Evolutionary conservation across 2,113 vertebrate genomes (phyloP).

Genomic region (Pyrgilauda ruficollis): DNA sequence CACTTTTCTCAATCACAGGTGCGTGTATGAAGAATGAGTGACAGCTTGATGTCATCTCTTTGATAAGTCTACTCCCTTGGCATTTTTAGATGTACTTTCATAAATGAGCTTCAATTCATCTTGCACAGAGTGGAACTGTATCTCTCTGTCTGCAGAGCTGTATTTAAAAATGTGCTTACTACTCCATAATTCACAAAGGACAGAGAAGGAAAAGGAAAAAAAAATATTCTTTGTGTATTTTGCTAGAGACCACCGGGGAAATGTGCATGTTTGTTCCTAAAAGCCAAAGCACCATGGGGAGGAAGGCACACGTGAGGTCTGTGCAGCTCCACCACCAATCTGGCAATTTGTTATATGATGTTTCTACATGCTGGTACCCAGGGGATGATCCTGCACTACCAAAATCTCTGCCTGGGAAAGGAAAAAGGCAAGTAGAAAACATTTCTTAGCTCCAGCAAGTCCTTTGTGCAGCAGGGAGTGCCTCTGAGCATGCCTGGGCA

Average conservation of each 20-base stretch:
- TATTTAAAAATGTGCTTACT: slow-evolving; percentile 61
- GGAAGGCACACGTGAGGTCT: not conserved
- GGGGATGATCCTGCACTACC: not conserved
- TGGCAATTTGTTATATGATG: not conserved
- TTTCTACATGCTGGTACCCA: not conserved
- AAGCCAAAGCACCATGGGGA: not conserved
- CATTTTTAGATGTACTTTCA: slow-evolving; percentile 71
- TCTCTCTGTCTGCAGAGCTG: slow-evolving; percentile 51
- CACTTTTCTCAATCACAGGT: slow-evolving; percentile 73
- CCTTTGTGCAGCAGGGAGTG: not conserved
- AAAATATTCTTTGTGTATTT: not conserved
- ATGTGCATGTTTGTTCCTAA: slow-evolving; percentile 10
- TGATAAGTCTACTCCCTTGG: slow-evolving; percentile 75
- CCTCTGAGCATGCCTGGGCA: not conserved
- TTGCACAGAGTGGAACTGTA: slow-evolving; percentile 54
- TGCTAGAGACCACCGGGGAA: not conserved
- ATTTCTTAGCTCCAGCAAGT: not conserved
- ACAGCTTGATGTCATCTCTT: slow-evolving; percentile 74
- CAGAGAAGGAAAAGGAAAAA: slow-evolving; percentile 15
- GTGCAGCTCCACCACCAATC: not conserved
- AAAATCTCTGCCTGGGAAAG: not conserved
- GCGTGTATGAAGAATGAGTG: slow-evolving; percentile 58
- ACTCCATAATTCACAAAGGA: slow-evolving; percentile 63
- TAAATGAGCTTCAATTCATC: slow-evolving; percentile 73
- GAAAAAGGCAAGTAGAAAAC: not conserved